Base-by-base conservation (phyloP, 1,140 invertebrate genomes). In the Philotrypesis tridentata region DNA sequence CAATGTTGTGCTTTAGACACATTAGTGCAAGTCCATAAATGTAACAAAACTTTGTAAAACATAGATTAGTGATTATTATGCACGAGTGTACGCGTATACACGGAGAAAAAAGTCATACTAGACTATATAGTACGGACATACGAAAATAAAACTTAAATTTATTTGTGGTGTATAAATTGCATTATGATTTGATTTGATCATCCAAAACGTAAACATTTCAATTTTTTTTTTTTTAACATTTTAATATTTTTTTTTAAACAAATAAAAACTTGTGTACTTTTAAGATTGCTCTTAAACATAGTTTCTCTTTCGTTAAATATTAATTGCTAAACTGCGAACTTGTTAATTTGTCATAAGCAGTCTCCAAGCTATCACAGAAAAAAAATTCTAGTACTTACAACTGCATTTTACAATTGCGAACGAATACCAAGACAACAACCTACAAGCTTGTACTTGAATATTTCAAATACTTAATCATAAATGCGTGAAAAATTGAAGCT, bases 41-140 rank as follows among this genome's bases (percentile, higher is more conserved):
- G 33, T 74, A 74, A 80, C 60, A 80, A 80, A 74, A 74, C n/a
- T 74, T 63, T 63, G 31, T 73, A 63, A 80, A 61, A 80, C 40
- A 73, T 74, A 80, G 31, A 80, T 48, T 23, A 48, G 21, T 48
- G 31, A 67, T 80, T 65, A 74, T 67, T 48, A 72, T 74, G 70
- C n/a, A 48, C 31, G 48, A 55, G 48, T 55, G 25, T 40, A 73
- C 2, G 25, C 27, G 23, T 29, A 27, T 80, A 74, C 71, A 74
- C 79, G 79, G 79, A 80, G 79, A 80, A 74, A 80, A 79, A 77
- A 70, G 31, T 29, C 9, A 9, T 37, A 70, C 6, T 29, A 21
- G 31, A 21, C 21, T 3, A 48, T 48, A 17, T 48, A 2, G 17
- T 55, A 21, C 21, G 48, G 17, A 1, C 17, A 17, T 17, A 55